Evolutionary conservation across 2,113 vertebrate species (phyloP).

Genomic region (Vombatus ursinus): DNA sequence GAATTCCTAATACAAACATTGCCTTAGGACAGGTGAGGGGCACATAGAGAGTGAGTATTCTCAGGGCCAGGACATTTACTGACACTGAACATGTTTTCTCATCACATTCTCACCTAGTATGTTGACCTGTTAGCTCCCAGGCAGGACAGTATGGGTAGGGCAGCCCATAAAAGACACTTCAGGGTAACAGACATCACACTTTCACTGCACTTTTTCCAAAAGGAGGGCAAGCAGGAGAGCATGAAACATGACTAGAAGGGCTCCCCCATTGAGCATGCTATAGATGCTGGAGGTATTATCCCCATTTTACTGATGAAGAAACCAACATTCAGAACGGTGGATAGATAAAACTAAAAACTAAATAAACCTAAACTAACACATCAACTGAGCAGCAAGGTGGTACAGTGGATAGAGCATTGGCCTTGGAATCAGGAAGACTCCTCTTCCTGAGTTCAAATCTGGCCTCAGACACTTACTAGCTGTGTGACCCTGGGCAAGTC

Average conservation of each 20-base stretch:
- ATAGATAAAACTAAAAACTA: no score
- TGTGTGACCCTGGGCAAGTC: no score
- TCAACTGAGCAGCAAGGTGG: background rate
- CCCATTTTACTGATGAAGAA: no score
- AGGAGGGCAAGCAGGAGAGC: background rate
- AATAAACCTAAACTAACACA: no score
- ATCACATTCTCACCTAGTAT: background rate
- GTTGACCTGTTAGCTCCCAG: background rate
- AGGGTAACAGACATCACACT: background rate
- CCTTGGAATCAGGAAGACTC: background rate
- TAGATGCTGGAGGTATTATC: no score
- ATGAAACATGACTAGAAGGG: background rate
- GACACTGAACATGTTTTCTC: background rate
- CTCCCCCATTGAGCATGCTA: no score
- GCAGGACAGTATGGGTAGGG: background rate
- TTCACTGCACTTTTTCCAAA: background rate
- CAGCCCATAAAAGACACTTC: background rate
- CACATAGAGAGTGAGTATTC: background rate
- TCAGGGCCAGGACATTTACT: background rate
- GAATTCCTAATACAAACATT: background rate
- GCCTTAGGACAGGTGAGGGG: background rate
- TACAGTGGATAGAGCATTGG: background rate
- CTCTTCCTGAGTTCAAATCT: background rate
- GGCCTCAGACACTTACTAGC: background rate
- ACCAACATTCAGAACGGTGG: no score